These are phyloP conservation scores for Ceratosolen solmsi DNA, from an alignment of 1,140 invertebrate genomes.

Conservation along the genomic window DNA sequence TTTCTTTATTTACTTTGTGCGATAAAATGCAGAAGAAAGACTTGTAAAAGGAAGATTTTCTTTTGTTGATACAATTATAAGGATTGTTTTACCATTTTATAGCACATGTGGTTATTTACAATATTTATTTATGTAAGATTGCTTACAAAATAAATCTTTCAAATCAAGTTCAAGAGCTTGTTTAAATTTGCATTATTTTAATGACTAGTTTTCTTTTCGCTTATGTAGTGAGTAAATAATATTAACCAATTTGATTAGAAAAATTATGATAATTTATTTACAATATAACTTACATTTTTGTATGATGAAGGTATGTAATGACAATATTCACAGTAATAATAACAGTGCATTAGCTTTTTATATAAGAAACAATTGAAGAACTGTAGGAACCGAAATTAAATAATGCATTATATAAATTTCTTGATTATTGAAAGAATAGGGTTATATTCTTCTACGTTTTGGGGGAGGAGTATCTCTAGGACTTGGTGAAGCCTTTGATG, in stretches of 20 bases:
- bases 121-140: neutral
- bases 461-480: slow-evolving; percentile 70
- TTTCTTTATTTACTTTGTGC: neutral
- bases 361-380: slow-evolving; percentile 39
- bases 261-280: slow-evolving; percentile 55
- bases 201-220: neutral
- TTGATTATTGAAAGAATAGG: slow-evolving; percentile 41
- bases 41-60: too few species aligned
- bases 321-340: slow-evolving; percentile 49
- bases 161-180: neutral
- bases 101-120: too few species aligned
- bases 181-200: neutral
- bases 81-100: too few species aligned
- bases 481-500: slow-evolving; percentile 68
- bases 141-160: neutral
- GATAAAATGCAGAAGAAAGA: too few species aligned
- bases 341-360: slow-evolving; percentile 42
- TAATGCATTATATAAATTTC: slow-evolving; percentile 46
- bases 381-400: slow-evolving; percentile 49
- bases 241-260: slow-evolving; percentile 28
- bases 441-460: slow-evolving; percentile 70
- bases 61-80: too few species aligned
- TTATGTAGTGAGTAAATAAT: neutral
- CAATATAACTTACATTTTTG: slow-evolving; percentile 52
- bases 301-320: slow-evolving; percentile 46